Conservation (phyloP, 2,113 vertebrate species). For the Nerophis lumbriciformis region DNA sequence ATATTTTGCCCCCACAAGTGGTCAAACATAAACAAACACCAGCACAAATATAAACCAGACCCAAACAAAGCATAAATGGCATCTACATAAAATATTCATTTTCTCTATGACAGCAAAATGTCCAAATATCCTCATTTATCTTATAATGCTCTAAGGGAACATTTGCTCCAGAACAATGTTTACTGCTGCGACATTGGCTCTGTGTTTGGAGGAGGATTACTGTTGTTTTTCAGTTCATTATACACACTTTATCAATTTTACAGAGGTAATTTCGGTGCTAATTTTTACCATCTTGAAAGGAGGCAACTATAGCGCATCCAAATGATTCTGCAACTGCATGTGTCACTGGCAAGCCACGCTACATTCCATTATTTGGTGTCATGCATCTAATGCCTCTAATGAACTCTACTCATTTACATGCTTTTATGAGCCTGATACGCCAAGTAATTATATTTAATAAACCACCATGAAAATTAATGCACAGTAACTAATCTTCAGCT, state of each 20-base stretch:
- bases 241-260: slow-evolving; percentile 24
- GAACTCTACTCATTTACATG: slow-evolving; percentile 61
- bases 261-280: slow-evolving; percentile 25
- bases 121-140: too few relatives aligned
- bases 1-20: too few relatives aligned
- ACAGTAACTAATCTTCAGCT: slow-evolving; percentile 52
- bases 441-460: slow-evolving; percentile 55
- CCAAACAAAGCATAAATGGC: too few relatives aligned
- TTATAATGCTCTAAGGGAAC: too few relatives aligned
- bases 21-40: too few relatives aligned
- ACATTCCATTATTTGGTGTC: slow-evolving; percentile 49
- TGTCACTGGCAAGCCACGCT: slow-evolving; percentile 45
- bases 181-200: not conserved
- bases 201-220: not conserved
- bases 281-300: slow-evolving; percentile 30
- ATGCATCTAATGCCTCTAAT: slow-evolving; percentile 53
- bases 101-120: too few relatives aligned
- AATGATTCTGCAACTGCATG: slow-evolving; percentile 29
- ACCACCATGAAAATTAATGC: slow-evolving; percentile 55
- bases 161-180: too few relatives aligned
- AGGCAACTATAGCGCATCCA: slow-evolving; percentile 33
- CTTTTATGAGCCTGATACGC: slow-evolving; percentile 51
- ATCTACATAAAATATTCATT: too few relatives aligned
- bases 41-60: too few relatives aligned
- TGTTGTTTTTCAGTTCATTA: slow-evolving; percentile 18